Conservation (phyloP, 2,888 invertebrate genomes). For the Tetropium fuscum region DNA sequence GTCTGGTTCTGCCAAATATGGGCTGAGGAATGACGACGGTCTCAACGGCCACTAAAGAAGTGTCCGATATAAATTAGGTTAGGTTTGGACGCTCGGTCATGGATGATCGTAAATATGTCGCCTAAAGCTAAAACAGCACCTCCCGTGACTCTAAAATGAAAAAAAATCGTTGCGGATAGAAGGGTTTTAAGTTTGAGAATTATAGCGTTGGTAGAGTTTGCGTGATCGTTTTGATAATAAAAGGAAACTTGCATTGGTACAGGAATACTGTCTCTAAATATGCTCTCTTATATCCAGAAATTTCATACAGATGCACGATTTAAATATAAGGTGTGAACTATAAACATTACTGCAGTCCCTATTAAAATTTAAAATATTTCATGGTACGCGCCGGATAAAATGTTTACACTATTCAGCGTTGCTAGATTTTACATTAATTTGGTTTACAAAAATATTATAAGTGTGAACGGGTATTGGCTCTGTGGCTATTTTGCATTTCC, state of each 20-base stretch:
- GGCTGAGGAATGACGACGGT: constrained; percentile 50
- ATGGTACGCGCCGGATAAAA: constrained; percentile 32
- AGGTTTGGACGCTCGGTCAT: constrained; percentile 58
- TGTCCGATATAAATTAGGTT: constrained; percentile 62
- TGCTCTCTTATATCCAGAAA: constrained; percentile 19
- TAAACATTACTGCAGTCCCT: constrained; percentile 38
- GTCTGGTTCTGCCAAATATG: constrained; percentile 54
- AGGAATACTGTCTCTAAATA: constrained; percentile 30
- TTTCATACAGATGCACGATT: constrained; percentile 26
- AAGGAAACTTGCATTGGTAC: constrained; percentile 37
- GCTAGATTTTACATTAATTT: constrained; percentile 40
- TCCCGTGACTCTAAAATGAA: constrained; percentile 48
- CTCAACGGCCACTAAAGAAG: constrained; percentile 51
- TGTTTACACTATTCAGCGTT: constrained; percentile 36
- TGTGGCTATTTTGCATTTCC: constrained; percentile 24
- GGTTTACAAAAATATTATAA: constrained; percentile 43
- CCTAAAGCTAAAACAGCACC: constrained; percentile 56
- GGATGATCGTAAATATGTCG: constrained; percentile 63
- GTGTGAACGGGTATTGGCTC: constrained; percentile 33
- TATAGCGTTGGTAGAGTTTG: constrained; percentile 46
- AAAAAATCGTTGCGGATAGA: constrained; percentile 50
- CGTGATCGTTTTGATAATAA: constrained; percentile 46
- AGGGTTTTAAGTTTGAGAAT: constrained; percentile 53
- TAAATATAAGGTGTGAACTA: constrained; percentile 44
- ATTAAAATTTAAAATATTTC: constrained; percentile 45